Evolutionary conservation across 2,113 vertebrate species (phyloP).

Genomic region (Dromiciops gliroides): DNA sequence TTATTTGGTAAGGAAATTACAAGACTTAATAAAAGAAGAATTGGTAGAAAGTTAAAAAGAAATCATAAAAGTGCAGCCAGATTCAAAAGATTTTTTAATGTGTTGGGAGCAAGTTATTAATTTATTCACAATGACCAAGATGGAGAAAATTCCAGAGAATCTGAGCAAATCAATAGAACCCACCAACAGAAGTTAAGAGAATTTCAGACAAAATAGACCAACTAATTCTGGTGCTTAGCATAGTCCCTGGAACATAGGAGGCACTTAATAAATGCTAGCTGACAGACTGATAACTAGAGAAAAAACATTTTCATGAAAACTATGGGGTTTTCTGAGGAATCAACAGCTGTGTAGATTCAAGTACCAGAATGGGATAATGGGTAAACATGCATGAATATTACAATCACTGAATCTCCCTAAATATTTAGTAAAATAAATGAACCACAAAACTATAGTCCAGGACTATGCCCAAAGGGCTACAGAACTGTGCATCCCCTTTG

Average conservation of each 20-base stretch:
- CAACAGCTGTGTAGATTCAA: too few species aligned
- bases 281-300: background rate
- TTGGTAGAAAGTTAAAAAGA: too few species aligned
- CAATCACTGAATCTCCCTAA: background rate
- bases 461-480: too few species aligned
- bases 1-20: too few species aligned
- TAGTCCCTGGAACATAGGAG: background rate
- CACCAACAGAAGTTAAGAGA: too few species aligned
- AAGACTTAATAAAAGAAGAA: too few species aligned
- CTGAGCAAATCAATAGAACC: background rate
- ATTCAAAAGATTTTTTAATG: background rate
- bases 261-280: background rate
- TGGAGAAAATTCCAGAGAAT: background rate
- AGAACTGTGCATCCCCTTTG: too few species aligned
- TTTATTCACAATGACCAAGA: background rate
- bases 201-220: background rate
- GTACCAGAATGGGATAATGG: background rate
- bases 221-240: background rate
- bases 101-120: background rate
- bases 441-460: background rate
- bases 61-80: too few species aligned
- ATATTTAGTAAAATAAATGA: too few species aligned
- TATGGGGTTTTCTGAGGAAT: background rate
- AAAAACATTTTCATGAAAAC: background rate
- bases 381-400: background rate